Conservation (phyloP, 2,113 vertebrate genomes). For the Meles meles region DNA sequence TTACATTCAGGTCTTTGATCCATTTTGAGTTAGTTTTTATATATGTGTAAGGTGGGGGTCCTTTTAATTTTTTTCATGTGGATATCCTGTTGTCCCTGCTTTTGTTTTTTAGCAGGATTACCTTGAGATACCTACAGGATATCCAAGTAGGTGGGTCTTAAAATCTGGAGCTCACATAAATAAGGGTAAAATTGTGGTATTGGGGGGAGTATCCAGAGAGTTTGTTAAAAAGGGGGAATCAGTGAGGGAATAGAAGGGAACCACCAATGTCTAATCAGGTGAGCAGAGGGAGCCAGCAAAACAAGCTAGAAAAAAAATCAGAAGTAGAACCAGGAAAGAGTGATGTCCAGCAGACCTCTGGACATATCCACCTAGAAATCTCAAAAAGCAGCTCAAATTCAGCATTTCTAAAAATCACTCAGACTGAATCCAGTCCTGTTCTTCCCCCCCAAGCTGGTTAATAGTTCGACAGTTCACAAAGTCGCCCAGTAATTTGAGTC, state of each 20-base stretch:
- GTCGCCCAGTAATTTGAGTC: not conserved
- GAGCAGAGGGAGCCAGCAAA: not conserved
- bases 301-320: not conserved
- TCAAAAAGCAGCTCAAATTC: not conserved
- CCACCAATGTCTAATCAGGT: not conserved
- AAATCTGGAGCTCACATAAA: not conserved
- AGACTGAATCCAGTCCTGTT: not conserved
- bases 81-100: not conserved
- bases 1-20: not conserved
- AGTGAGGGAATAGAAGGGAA: not conserved
- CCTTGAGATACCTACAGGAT: not conserved
- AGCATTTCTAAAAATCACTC: not conserved
- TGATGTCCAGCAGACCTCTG: not conserved
- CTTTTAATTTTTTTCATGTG: not conserved
- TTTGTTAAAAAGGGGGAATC: not conserved
- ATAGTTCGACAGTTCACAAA: not conserved
- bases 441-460: not conserved
- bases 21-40: conserved; percentile 36
- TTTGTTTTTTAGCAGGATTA: not conserved
- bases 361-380: not conserved
- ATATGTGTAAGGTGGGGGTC: not conserved
- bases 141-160: not conserved
- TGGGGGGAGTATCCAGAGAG: not conserved
- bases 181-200: not conserved
- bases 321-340: not conserved